phyloP scores from a whole-genome alignment of 1,140 invertebrate genomes.

The Drosophila pandora region DNA sequence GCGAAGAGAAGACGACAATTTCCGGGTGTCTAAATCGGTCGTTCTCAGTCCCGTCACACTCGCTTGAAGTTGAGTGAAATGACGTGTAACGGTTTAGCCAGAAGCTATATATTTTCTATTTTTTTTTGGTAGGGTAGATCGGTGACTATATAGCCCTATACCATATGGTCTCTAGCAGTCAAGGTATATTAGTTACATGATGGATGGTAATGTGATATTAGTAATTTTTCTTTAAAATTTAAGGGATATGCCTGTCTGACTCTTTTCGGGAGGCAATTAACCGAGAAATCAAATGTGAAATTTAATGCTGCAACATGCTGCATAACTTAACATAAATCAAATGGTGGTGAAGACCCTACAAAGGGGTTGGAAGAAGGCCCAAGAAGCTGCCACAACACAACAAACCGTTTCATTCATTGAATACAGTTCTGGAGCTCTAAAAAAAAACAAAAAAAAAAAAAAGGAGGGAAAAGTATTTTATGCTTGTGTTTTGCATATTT shows the following conservation, averaged over 20 bases:
- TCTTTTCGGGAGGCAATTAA: conserved; percentile 49
- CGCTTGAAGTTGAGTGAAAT: conserved; percentile 58
- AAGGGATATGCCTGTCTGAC: not conserved
- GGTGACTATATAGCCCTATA: not conserved
- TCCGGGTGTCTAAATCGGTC: conserved; percentile 75
- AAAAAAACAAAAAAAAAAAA: not conserved
- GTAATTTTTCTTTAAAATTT: not conserved
- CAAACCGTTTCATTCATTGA: conserved; percentile 66
- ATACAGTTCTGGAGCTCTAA: conserved; percentile 36
- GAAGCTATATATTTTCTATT: conserved; percentile 2
- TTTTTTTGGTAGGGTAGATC: conserved; percentile 13
- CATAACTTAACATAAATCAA: conserved; percentile 65
- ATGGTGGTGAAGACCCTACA: conserved; percentile 34
- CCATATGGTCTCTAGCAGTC: conserved; percentile 3
- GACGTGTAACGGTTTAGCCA: conserved; percentile 44
- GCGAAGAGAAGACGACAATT: conserved; percentile 60
- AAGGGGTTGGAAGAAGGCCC: conserved; percentile 40
- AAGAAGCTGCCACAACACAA: conserved; percentile 27
- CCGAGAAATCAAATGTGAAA: conserved; percentile 56
- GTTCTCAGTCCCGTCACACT: conserved; percentile 46
- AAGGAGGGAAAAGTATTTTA: conserved; percentile 28
- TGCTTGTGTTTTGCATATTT: conserved; percentile 29
- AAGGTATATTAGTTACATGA: not conserved
- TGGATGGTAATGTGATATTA: not conserved
- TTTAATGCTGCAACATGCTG: conserved; percentile 48